Base-by-base conservation (phyloP, 2,888 invertebrate genomes). In the Morinoia aosen region DNA sequence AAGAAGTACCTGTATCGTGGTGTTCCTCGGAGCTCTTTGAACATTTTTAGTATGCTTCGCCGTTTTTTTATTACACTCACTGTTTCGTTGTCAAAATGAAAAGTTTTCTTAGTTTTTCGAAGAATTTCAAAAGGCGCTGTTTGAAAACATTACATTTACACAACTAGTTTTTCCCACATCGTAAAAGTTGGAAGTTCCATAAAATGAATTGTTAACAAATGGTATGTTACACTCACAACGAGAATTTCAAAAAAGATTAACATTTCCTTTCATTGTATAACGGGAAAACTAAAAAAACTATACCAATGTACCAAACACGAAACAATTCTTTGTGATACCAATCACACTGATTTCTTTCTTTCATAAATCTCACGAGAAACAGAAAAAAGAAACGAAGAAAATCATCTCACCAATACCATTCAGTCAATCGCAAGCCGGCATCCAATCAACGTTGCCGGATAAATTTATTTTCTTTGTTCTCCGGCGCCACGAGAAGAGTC, bases 391-490 rank as follows among this genome's bases (percentile, higher is more conserved):
- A 76, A 76, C 76, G 10, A 33, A 33, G 33, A 76, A 76, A 76
- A 76, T 25, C 76, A 76, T 1, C 76, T 33, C 25, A 76, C 76
- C 76, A 76, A 76, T 76, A 76, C 76, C 76, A 16, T 76, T 76
- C 76, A 33, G 76, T 76, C 76, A 76, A 76, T 76, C 76, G 76
- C 76, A 76, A 76, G 76, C 76, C 25, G 76, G 76, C 76, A 76
- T 76, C 76, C 76, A 76, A 76, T 76, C 76, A 76, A 76, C 76
- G 76, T 33, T 25, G 76, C 76, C 8, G 25, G 76, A 76, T 76
- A 76, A 76, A 76, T 76, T 76, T 19, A 76, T 76, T 76, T 76
- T 76, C 76, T 76, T 76, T 76, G 76, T 76, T 25, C 33, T 76
- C 25, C 76, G 33, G 19, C 33, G 33, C 76, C 76, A 76, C 3